Percentiles rank a stretch among this genome's conserved stretches.
These are phyloP conservation scores for Macquaria ambigua DNA, from an alignment of 2,113 vertebrate genomes.

Conservation along the genomic window DNA sequence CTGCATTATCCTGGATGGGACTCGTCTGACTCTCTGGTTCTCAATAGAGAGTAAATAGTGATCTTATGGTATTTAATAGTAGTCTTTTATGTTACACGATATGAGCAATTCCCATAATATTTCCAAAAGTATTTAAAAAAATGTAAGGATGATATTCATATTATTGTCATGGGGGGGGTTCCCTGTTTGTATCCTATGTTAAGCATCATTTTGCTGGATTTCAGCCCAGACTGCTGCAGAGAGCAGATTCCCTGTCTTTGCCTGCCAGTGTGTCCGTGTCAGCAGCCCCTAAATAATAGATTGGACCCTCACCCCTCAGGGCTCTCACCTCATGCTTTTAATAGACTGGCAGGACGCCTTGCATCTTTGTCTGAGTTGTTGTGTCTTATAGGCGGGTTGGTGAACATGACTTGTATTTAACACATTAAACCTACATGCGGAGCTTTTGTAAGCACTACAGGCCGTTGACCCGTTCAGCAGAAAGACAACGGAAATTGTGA, in stretches of 20 bases:
- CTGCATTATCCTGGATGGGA: constrained; percentile 21
- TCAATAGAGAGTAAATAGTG: neutral
- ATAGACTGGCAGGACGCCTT: constrained; percentile 54
- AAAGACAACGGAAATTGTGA: constrained; percentile 11
- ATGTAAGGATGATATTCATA: neutral
- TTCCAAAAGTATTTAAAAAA: neutral
- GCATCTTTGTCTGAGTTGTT: constrained; percentile 25
- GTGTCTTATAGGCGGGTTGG: constrained; percentile 15
- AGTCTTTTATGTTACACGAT: neutral
- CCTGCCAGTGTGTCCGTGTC: constrained; percentile 65
- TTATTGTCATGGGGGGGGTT: neutral
- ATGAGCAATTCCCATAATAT: neutral
- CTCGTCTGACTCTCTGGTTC: constrained; percentile 2
- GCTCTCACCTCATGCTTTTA: constrained; percentile 70
- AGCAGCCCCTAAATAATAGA: constrained; percentile 81
- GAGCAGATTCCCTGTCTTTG: constrained; percentile 34
- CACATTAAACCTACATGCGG: neutral
- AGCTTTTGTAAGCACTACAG: neutral
- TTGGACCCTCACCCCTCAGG: constrained; percentile 74
- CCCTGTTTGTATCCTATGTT: neutral
- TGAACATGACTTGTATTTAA: constrained; percentile 22
- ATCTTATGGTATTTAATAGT: neutral
- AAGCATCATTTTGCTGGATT: neutral
- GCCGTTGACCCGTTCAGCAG: constrained; percentile 2
- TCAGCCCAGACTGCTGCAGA: constrained; percentile 22